phyloP scores from a whole-genome alignment of 2,888 invertebrate species.

The Empis livida region DNA sequence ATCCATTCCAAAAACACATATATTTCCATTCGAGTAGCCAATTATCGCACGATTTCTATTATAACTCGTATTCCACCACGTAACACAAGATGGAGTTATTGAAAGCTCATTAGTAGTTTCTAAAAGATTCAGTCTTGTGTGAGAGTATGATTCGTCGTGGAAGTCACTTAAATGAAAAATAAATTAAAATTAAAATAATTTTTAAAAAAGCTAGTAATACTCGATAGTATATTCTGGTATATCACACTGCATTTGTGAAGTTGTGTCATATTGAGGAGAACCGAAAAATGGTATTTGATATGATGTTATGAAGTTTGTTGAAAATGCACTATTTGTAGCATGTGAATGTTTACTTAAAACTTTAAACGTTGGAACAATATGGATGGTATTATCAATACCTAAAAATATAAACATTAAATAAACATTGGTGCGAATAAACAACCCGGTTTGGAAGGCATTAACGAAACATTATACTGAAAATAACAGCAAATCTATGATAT shows the following conservation, averaged over 20 bases:
- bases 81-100: conserved; percentile 43
- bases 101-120: background rate
- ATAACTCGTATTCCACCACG: conserved; percentile 65
- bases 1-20: conserved; percentile 37
- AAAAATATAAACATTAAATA: conserved; percentile 5
- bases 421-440: too few relatives aligned
- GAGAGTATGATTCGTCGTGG: background rate
- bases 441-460: too few relatives aligned
- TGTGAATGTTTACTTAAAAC: conserved; percentile 26
- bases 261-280: conserved; percentile 34
- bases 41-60: conserved; percentile 56
- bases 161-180: too few relatives aligned
- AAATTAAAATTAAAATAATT: too few relatives aligned
- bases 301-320: conserved; percentile 32
- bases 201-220: background rate
- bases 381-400: conserved; percentile 36
- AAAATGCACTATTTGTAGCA: conserved; percentile 23
- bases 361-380: conserved; percentile 32
- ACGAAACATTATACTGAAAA: too few relatives aligned
- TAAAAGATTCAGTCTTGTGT: background rate
- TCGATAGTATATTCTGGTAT: background rate
- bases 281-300: conserved; percentile 36
- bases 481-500: too few relatives aligned
- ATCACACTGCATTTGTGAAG: conserved; percentile 16
- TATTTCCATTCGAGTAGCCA: conserved; percentile 51